A percentile compares a stretch with the other conserved stretches of the same genome.
Conservation (phyloP, 2,888 invertebrate species). For the Platynereis dumerilii region DNA sequence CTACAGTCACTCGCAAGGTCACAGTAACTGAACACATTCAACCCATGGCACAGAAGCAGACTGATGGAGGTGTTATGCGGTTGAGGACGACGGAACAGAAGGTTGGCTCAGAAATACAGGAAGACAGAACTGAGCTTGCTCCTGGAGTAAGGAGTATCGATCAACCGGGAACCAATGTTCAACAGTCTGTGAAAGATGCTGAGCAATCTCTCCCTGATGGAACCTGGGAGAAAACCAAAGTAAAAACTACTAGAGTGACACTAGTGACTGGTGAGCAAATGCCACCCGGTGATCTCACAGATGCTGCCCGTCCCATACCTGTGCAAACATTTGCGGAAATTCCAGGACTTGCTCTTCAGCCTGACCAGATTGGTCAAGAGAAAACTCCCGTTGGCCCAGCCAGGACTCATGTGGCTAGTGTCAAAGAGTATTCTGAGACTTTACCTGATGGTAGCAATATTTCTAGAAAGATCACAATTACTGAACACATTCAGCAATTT, state of each 20-base stretch:
- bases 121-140: slow-evolving; percentile 23
- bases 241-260: slow-evolving; percentile 14
- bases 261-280: not conserved
- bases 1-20: slow-evolving; percentile 11
- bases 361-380: too few species aligned
- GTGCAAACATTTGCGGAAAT: too few species aligned
- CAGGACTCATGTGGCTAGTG: not conserved
- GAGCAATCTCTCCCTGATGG: slow-evolving; percentile 23
- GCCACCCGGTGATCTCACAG: slow-evolving; percentile 9
- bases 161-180: slow-evolving; percentile 2
- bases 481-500: slow-evolving; percentile 41
- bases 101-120: slow-evolving; percentile 27
- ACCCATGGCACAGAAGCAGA: slow-evolving; percentile 17
- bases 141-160: slow-evolving; percentile 20
- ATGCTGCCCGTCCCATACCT: slow-evolving; percentile 8
- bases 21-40: slow-evolving; percentile 15
- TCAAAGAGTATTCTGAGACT: slow-evolving; percentile 28
- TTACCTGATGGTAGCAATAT: slow-evolving; percentile 27
- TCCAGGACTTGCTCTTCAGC: too few species aligned
- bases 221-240: slow-evolving; percentile 15
- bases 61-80: slow-evolving; percentile 16
- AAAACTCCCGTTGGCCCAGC: too few species aligned
- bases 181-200: slow-evolving; percentile 10
- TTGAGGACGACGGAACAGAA: slow-evolving; percentile 7
- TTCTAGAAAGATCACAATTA: slow-evolving; percentile 41